phyloP scores from a whole-genome alignment of 1,140 invertebrate genomes.

The Ostrea denselamellosa region DNA sequence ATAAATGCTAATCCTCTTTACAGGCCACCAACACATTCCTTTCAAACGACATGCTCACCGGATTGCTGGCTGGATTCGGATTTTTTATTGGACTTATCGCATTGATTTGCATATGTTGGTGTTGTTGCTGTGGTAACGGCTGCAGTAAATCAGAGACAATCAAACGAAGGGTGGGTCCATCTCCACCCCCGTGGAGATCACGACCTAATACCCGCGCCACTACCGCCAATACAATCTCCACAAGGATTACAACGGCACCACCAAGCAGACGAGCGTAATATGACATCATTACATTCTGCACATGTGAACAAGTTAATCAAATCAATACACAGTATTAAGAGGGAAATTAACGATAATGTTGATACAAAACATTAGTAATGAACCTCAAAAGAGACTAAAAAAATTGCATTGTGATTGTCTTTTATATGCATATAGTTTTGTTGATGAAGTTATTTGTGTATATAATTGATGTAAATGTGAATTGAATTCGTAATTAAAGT shows the following conservation, averaged over 20 bases:
- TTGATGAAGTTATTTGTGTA: slow-evolving; percentile 16
- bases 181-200: slow-evolving; percentile 43
- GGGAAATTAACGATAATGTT: neutral
- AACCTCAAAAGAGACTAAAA: neutral
- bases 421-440: neutral
- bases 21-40: slow-evolving; percentile 35
- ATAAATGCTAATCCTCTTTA: neutral
- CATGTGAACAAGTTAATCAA: slow-evolving; percentile 3
- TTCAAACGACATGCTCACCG: slow-evolving; percentile 43
- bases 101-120: slow-evolving; percentile 40
- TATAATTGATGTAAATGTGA: slow-evolving; percentile 7
- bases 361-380: neutral
- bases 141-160: slow-evolving; percentile 35
- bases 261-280: neutral
- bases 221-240: slow-evolving; percentile 34
- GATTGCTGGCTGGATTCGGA: slow-evolving; percentile 46
- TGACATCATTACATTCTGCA: slow-evolving; percentile 9
- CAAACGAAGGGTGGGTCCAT: slow-evolving; percentile 42
- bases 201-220: slow-evolving; percentile 7
- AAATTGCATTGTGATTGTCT: neutral
- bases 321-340: neutral
- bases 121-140: slow-evolving; percentile 45
- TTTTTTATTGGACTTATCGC: slow-evolving; percentile 46
- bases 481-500: neutral
- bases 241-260: slow-evolving; percentile 17